Evolutionary conservation across 2,797 vertebrate genomes (phyloP).

Genomic region (Ptychobarbus kaznakovi): DNA sequence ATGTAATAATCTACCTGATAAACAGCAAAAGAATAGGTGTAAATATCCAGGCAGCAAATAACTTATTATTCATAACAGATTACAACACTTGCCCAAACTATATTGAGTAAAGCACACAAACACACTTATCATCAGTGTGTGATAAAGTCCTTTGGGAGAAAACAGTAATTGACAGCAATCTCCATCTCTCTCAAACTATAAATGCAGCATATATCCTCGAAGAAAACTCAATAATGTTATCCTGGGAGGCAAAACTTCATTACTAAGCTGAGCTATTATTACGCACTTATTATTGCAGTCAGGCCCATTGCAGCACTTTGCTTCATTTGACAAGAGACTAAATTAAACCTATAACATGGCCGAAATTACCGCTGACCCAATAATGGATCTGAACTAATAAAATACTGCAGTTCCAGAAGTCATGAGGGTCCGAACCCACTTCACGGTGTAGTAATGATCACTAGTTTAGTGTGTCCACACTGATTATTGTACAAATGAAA

Average conservation of each 20-base stretch:
- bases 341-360: constrained; percentile 41
- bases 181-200: constrained; percentile 24
- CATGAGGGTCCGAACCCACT: constrained; percentile 13
- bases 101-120: neutral
- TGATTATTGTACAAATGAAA: constrained; percentile 3
- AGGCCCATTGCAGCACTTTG: constrained; percentile 35
- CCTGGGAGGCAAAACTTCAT: constrained; percentile 42
- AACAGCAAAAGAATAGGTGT: neutral
- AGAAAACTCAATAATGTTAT: constrained; percentile 30
- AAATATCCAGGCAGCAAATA: neutral
- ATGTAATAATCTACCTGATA: neutral
- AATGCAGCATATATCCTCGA: constrained; percentile 13
- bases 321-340: constrained; percentile 47
- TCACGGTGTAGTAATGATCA: constrained; percentile 5
- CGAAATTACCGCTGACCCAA: constrained; percentile 48
- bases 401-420: constrained; percentile 26
- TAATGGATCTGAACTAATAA: constrained; percentile 47
- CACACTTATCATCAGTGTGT: neutral
- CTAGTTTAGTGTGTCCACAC: neutral
- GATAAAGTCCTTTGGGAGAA: constrained; percentile 15
- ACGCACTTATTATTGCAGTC: constrained; percentile 40
- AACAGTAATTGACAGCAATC: constrained; percentile 33
- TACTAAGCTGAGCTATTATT: constrained; percentile 41
- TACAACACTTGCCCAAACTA: neutral
- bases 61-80: constrained; percentile 15